Evolutionary conservation across 2,888 invertebrate species (phyloP).

Genomic region (Ormyrus rosae): DNA sequence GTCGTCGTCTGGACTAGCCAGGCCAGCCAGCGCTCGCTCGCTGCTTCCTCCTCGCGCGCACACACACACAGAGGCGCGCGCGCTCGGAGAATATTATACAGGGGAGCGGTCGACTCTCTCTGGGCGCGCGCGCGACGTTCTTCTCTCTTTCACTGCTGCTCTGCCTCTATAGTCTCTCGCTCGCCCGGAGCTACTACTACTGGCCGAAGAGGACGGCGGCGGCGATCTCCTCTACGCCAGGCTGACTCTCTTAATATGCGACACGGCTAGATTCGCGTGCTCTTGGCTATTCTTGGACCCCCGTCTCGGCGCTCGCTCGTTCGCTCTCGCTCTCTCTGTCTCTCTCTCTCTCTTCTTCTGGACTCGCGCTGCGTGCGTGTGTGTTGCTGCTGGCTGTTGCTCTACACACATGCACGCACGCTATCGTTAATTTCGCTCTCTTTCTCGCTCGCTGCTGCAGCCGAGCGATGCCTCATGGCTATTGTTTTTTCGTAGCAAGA

Average conservation of each 20-base stretch:
- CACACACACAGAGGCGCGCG: no score
- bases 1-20: neutral
- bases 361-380: neutral
- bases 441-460: constrained; percentile 10
- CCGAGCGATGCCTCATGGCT: neutral
- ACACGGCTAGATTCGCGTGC: constrained; percentile 69
- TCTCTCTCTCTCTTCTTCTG: neutral
- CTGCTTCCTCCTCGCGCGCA: no score
- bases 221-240: constrained; percentile 17
- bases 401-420: constrained; percentile 7
- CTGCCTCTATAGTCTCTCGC: neutral
- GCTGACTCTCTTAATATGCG: constrained; percentile 56
- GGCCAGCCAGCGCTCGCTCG: no score
- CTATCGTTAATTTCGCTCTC: constrained; percentile 46
- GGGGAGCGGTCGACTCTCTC: neutral
- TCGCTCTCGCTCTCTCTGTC: constrained; percentile 27
- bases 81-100: no score
- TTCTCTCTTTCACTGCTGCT: neutral
- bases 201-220: neutral
- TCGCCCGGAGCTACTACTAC: neutral
- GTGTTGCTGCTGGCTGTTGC: neutral
- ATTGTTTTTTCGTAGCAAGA: neutral
- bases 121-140: neutral
- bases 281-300: constrained; percentile 70
- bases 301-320: constrained; percentile 10